Conservation (phyloP, 2,113 vertebrate species). For the Meles meles region DNA sequence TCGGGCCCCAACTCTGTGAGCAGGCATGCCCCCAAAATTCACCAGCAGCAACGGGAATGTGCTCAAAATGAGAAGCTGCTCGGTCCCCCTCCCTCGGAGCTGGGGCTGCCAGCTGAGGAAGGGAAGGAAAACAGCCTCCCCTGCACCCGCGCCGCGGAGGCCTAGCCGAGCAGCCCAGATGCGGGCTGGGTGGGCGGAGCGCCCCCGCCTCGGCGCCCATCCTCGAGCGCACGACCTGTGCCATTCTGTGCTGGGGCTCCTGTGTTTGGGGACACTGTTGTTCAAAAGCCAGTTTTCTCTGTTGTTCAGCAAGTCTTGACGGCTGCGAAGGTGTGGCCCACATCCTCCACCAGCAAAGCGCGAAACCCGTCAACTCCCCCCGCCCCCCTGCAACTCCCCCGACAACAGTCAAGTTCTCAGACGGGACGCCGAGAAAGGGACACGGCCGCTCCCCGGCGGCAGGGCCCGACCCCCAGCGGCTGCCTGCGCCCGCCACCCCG, state of each 20-base stretch:
- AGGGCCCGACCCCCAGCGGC: neutral
- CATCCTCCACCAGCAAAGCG: conserved; percentile 34
- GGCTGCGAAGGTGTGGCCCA: conserved; percentile 29
- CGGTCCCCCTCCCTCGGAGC: rapidly evolving
- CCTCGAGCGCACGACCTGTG: neutral
- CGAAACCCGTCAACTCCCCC: conserved; percentile 1
- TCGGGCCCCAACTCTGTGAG: neutral
- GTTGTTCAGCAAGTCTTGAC: neutral
- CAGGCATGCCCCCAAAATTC: neutral
- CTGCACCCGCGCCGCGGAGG: neutral
- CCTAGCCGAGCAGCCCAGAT: neutral
- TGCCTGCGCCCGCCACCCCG: too few relatives aligned
- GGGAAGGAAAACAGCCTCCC: neutral
- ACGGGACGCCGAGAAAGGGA: neutral
- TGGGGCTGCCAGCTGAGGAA: rapidly evolving
- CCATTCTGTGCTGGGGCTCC: neutral
- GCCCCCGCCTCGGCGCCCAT: neutral
- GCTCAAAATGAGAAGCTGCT: neutral
- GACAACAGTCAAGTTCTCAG: neutral
- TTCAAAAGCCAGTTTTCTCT: neutral
- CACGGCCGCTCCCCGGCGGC: neutral
- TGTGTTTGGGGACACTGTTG: neutral
- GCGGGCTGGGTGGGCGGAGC: neutral
- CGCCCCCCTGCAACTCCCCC: neutral
- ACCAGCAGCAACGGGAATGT: rapidly evolving